Conservation (phyloP, 2,113 vertebrate genomes). For the Calonectris borealis region DNA sequence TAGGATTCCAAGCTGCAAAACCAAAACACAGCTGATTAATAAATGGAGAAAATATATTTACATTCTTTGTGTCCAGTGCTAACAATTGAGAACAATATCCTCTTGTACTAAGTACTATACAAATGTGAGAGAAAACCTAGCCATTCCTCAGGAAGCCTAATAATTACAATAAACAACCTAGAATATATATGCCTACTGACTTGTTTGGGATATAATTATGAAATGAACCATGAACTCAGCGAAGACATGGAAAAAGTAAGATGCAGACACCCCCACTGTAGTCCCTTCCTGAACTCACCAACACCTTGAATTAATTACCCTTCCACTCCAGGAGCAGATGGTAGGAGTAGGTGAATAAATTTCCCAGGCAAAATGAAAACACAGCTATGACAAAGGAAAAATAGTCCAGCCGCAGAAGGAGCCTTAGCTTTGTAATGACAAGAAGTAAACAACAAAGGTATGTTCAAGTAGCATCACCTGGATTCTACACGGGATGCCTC, state of each 20-base stretch:
- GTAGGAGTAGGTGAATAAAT: not conserved
- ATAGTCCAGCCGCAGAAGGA: not conserved
- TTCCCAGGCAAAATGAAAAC: not conserved
- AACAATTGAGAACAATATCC: not conserved
- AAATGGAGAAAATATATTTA: not conserved
- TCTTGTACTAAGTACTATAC: not conserved
- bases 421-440: not conserved
- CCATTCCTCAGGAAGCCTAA: not conserved
- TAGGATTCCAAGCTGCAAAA: conserved; percentile 96
- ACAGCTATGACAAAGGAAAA: not conserved
- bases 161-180: not conserved
- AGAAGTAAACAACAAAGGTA: not conserved
- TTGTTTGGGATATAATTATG: not conserved
- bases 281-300: not conserved
- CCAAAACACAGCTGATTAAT: conserved; percentile 58
- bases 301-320: not conserved
- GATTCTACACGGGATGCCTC: not conserved
- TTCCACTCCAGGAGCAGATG: not conserved
- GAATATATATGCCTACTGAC: not conserved
- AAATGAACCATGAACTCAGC: not conserved
- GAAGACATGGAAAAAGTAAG: not conserved
- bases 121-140: not conserved
- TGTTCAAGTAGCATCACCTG: not conserved
- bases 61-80: not conserved
- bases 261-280: not conserved